Conservation (phyloP, 2,797 vertebrate species). For the Parambassis ranga region DNA sequence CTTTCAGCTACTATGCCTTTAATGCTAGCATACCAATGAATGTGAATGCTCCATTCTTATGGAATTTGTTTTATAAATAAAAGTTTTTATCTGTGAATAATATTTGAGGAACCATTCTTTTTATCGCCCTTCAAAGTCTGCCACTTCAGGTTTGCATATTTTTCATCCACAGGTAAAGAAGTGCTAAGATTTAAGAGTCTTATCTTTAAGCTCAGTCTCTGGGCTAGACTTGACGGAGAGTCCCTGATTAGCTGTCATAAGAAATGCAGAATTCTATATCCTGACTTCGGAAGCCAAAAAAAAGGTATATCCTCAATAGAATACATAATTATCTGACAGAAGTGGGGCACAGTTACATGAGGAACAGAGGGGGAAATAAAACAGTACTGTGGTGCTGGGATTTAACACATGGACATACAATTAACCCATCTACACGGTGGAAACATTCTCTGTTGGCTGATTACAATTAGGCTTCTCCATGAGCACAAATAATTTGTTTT, state of each 20-base stretch:
- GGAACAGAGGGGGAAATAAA: background rate
- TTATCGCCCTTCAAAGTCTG: conserved; percentile 29
- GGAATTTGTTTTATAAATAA: conserved; percentile 77
- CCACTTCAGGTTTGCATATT: conserved; percentile 1
- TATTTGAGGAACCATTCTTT: conserved; percentile 17
- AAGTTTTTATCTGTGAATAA: conserved; percentile 69
- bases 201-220: conserved; percentile 35
- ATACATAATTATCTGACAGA: conserved; percentile 59
- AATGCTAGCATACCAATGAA: conserved; percentile 81
- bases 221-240: conserved; percentile 4
- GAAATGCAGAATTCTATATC: conserved; percentile 23
- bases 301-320: conserved; percentile 36
- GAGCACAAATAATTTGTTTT: background rate
- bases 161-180: conserved; percentile 40
- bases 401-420: background rate
- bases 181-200: conserved; percentile 30
- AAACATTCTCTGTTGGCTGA: background rate
- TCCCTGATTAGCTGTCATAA: conserved; percentile 58
- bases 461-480: background rate
- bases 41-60: conserved; percentile 76
- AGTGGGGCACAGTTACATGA: conserved; percentile 52
- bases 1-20: conserved; percentile 63
- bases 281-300: background rate
- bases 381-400: background rate
- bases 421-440: background rate